A percentile compares a stretch with the other conserved stretches of the same genome.
phyloP scores from a whole-genome alignment of 2,113 vertebrate genomes.

The Odocoileus virginianus region DNA sequence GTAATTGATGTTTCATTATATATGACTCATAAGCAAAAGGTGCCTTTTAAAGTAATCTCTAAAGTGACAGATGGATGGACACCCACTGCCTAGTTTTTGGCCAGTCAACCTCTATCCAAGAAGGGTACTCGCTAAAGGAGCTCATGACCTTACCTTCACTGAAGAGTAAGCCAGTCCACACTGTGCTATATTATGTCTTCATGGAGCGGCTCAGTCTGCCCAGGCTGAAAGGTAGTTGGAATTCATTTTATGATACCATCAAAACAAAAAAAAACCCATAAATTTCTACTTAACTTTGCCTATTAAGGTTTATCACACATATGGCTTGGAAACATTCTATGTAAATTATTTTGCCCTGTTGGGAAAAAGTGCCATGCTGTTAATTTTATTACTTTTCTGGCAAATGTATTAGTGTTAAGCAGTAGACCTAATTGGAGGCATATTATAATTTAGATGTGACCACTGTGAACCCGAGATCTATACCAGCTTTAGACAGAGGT shows the following conservation, averaged over 20 bases:
- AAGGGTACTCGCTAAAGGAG: background rate
- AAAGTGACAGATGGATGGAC: background rate
- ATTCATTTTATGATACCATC: conserved; percentile 33
- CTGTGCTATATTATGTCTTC: background rate
- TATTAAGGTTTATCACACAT: conserved; percentile 36
- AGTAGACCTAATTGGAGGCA: conserved; percentile 16
- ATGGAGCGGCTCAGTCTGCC: background rate
- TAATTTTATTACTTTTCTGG: conserved; percentile 60
- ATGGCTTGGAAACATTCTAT: background rate
- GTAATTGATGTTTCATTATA: background rate
- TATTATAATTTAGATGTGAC: conserved; percentile 51
- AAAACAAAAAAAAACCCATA: background rate
- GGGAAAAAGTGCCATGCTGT: conserved; percentile 35
- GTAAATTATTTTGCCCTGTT: conserved; percentile 13
- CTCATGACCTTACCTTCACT: background rate
- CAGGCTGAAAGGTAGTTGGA: background rate
- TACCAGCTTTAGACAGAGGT: background rate
- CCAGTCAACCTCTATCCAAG: background rate
- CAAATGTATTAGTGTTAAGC: conserved; percentile 29
- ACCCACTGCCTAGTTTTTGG: background rate
- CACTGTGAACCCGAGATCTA: background rate
- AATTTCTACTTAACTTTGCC: conserved; percentile 16
- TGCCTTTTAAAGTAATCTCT: background rate
- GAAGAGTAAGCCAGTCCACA: background rate
- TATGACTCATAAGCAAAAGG: background rate